Percentiles rank a stretch among this genome's conserved stretches.
These are phyloP conservation scores for Probosciger aterrimus DNA, from an alignment of 2,113 vertebrate genomes.

Conservation along the genomic window DNA sequence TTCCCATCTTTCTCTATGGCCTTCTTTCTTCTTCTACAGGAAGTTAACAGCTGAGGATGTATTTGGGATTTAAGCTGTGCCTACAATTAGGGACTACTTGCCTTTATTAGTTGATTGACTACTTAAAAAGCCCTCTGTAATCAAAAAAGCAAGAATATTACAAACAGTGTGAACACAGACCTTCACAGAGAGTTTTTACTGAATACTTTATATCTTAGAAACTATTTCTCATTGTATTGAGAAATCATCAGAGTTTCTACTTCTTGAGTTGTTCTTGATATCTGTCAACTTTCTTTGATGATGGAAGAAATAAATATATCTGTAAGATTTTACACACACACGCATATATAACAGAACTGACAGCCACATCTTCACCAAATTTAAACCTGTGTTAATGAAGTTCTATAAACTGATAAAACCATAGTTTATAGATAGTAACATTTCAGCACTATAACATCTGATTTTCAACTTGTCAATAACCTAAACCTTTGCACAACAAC, in stretches of 20 bases:
- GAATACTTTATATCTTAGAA: neutral
- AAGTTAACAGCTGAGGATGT: neutral
- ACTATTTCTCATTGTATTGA: neutral
- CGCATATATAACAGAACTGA: neutral
- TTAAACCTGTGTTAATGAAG: neutral
- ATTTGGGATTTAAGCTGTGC: neutral
- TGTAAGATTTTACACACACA: neutral
- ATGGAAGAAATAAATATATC: neutral
- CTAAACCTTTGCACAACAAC: neutral
- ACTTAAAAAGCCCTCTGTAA: neutral
- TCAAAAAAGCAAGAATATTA: neutral
- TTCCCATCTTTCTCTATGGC: neutral
- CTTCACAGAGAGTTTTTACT: neutral
- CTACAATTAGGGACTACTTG: neutral
- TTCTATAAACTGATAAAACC: neutral
- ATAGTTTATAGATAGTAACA: neutral
- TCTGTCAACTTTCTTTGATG: neutral
- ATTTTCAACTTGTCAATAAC: neutral
- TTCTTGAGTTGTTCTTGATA: neutral
- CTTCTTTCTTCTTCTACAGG: neutral
- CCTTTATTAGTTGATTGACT: neutral
- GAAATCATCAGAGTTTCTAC: neutral
- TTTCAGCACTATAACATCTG: neutral
- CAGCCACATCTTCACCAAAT: neutral
- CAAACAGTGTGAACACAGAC: neutral